Evolutionary conservation across 2,888 invertebrate genomes (phyloP).

Genomic region (Tillus elongatus): DNA sequence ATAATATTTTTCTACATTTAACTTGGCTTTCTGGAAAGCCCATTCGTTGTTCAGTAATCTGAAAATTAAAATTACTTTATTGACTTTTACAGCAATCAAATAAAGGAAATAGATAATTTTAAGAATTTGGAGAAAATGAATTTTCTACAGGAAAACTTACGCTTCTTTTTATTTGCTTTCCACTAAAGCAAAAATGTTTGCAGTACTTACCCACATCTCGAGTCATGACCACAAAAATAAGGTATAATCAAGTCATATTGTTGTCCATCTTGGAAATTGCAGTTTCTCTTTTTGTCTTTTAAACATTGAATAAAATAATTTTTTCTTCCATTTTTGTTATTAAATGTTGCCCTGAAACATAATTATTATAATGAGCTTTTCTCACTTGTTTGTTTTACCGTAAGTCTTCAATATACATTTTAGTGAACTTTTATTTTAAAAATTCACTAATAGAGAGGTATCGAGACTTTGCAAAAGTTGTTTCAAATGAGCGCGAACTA

Average conservation of each 20-base stretch:
- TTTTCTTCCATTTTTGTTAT: conserved; percentile 15
- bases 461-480: no score
- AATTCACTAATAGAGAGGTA: no score
- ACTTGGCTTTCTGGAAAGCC: conserved; percentile 48
- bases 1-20: conserved; percentile 49
- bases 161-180: no score
- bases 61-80: conserved; percentile 15
- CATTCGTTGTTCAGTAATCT: conserved; percentile 47
- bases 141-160: no score
- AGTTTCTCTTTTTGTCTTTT: conserved; percentile 19
- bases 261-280: conserved; percentile 22
- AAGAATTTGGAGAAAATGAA: conserved; percentile 12
- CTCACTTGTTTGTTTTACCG: no score
- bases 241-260: conserved; percentile 46
- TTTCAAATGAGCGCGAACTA: no score
- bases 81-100: neutral
- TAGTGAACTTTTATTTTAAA: no score
- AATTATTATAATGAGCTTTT: no score
- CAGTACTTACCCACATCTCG: conserved; percentile 49
- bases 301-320: conserved; percentile 23
- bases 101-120: conserved; percentile 9
- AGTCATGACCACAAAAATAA: conserved; percentile 55
- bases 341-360: conserved; percentile 16
- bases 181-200: no score
- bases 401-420: no score